Percentiles rank a stretch among this genome's conserved stretches.
Conservation (phyloP, 2,113 vertebrate genomes). For the Columbina picui region DNA sequence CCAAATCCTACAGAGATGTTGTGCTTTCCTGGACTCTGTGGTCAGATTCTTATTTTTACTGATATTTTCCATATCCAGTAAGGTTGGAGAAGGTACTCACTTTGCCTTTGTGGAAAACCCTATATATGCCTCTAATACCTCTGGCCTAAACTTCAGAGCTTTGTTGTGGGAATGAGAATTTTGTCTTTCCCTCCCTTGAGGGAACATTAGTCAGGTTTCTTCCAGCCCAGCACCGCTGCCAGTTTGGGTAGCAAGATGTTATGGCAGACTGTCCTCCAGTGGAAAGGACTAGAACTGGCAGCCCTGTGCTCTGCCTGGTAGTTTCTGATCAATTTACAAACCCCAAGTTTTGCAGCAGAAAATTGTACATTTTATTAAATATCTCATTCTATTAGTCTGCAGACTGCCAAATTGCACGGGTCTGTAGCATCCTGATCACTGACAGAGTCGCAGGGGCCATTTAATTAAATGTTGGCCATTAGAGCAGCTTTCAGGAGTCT, state of each 20-base stretch:
- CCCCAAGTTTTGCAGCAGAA: neutral
- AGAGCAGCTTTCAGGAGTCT: neutral
- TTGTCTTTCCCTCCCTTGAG: neutral
- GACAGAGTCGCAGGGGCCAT: neutral
- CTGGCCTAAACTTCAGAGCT: neutral
- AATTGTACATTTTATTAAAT: neutral
- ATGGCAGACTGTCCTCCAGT: slow-evolving; percentile 32
- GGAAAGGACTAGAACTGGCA: slow-evolving; percentile 30
- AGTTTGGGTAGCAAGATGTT: neutral
- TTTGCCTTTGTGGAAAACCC: neutral
- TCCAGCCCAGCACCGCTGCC: neutral
- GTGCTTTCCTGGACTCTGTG: neutral
- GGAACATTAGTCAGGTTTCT: neutral
- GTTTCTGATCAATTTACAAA: neutral
- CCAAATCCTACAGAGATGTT: neutral
- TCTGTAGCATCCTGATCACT: neutral
- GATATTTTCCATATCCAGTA: neutral
- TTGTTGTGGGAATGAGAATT: neutral
- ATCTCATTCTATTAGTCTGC: neutral
- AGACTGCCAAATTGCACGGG: neutral
- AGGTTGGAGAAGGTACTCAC: neutral
- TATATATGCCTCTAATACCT: neutral
- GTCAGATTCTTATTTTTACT: neutral
- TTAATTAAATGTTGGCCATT: neutral
- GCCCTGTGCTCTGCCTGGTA: fast-evolving